These are phyloP conservation scores for Prosopocoilus inquinatus DNA, from an alignment of 2,888 invertebrate species.

Conservation along the genomic window DNA sequence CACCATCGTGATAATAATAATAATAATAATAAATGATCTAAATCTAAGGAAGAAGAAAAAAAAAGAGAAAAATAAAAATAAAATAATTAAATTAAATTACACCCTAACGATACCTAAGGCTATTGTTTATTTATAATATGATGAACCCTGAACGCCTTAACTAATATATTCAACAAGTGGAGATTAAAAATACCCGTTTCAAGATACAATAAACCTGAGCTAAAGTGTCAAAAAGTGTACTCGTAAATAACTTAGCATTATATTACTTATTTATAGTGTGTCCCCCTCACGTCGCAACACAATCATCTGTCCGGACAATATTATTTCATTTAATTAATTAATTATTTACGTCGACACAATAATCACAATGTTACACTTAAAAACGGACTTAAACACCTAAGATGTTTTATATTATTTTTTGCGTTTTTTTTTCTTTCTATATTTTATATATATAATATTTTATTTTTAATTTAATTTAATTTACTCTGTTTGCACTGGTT, in stretches of 20 bases:
- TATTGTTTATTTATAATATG: constrained; percentile 17
- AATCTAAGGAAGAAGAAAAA: too few relatives aligned
- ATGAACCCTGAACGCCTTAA: constrained; percentile 41
- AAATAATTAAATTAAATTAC: not conserved
- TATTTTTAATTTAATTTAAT: too few relatives aligned
- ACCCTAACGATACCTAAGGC: constrained; percentile 9
- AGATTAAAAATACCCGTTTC: constrained; percentile 24
- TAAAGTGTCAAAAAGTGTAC: constrained; percentile 15
- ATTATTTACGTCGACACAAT: not conserved
- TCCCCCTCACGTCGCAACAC: not conserved
- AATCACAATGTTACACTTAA: too few relatives aligned
- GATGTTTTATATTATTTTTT: too few relatives aligned
- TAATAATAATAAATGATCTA: constrained; percentile 22
- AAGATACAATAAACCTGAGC: constrained; percentile 20
- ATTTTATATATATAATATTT: too few relatives aligned
- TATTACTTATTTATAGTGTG: not conserved
- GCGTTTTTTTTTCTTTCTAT: too few relatives aligned
- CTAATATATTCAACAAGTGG: constrained; percentile 20
- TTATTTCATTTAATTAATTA: not conserved
- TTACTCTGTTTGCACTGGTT: too few relatives aligned
- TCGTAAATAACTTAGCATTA: constrained; percentile 3
- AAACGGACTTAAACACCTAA: too few relatives aligned
- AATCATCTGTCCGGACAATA: constrained; percentile 2
- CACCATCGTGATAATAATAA: constrained; percentile 13
- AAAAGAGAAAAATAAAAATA: too few relatives aligned